Evolutionary conservation across 2,888 invertebrate species (phyloP), one percentile per base, ranked within the genome.

Genomic region (Cyrtodaria siliqua): DNA sequence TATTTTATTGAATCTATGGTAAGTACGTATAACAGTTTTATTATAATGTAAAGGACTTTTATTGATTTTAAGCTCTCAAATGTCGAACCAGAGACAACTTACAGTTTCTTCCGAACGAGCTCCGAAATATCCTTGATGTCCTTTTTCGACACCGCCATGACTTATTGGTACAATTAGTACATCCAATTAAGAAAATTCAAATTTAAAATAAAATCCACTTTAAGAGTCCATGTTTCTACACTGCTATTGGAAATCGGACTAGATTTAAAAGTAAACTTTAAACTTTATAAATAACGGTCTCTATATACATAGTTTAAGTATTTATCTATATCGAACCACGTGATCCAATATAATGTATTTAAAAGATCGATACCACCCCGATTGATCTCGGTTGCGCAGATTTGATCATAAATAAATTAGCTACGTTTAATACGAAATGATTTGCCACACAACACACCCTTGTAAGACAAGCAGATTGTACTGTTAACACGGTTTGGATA

Each of bases 41-140:
- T n/a, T n/a, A n/a, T n/a, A n/a, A n/a, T n/a, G n/a, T n/a, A n/a
- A n/a, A n/a, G n/a, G n/a, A n/a, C n/a, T n/a, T n/a, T n/a, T n/a
- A n/a, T n/a, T n/a, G n/a, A n/a, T n/a, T n/a, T n/a, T n/a, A n/a
- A n/a, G n/a, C n/a, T n/a, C n/a, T n/a, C n/a, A n/a, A n/a, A n/a
- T n/a, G n/a, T n/a, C n/a, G n/a, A n/a, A n/a, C n/a, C n/a, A 16
- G 52, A 49, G 20, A 18, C 23, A 64, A 80, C 79, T 80, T 72
- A 80, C 79, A 80, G 53, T 56, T 80, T 80, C 53, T 76, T 80
- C 27, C 73, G 57, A 50, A 80, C 75, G 16, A 80, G 60, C 16
- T 80, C 79, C 49, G 79, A 80, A 3, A 80, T 70, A 40, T 80
- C 80, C 55, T 60, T 64, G 6, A 80, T 61, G 63, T 80, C 80